These are phyloP conservation scores for Coelopa frigida DNA, from an alignment of 1,140 invertebrate species.

Conservation along the genomic window DNA sequence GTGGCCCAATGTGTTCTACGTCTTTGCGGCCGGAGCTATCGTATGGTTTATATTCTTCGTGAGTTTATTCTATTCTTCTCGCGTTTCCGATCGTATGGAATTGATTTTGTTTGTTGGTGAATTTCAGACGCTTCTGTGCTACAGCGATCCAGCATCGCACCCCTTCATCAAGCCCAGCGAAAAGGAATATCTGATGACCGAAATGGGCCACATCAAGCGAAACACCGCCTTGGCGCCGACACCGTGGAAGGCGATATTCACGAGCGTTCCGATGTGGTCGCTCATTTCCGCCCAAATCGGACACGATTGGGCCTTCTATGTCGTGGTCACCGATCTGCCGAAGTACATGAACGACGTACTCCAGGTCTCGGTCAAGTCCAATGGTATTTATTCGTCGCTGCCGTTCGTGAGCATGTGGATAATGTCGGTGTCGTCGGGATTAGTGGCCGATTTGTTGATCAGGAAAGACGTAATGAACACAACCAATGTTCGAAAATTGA, in stretches of 20 bases:
- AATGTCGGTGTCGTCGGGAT: constrained; percentile 57
- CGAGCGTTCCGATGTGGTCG: constrained; percentile 67
- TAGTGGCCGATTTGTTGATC: constrained; percentile 60
- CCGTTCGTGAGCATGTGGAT: constrained; percentile 70
- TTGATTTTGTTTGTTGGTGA: too few relatives aligned
- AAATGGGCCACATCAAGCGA: constrained; percentile 47
- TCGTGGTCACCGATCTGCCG: constrained; percentile 84
- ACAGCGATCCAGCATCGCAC: constrained; percentile 70
- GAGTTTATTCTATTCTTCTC: constrained; percentile 36
- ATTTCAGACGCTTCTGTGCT: constrained; percentile 55
- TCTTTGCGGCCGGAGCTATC: constrained; percentile 68
- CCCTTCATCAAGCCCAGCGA: constrained; percentile 77
- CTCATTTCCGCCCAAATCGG: constrained; percentile 67
- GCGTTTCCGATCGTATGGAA: too few relatives aligned
- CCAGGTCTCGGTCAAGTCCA: constrained; percentile 69
- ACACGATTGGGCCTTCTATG: constrained; percentile 93
- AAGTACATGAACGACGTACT: constrained; percentile 87
- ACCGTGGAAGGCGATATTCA: constrained; percentile 67
- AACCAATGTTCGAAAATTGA: constrained; percentile 60
- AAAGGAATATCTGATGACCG: constrained; percentile 61
- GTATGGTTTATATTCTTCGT: constrained; percentile 69
- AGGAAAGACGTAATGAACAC: constrained; percentile 50
- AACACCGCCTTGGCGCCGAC: constrained; percentile 52
- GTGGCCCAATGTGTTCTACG: constrained; percentile 74
- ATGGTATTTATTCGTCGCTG: constrained; percentile 59